Percentiles rank a stretch among this genome's conserved stretches.
Evolutionary conservation across 2,888 invertebrate genomes (phyloP).

Genomic region (Drosophila flavopinicola): DNA sequence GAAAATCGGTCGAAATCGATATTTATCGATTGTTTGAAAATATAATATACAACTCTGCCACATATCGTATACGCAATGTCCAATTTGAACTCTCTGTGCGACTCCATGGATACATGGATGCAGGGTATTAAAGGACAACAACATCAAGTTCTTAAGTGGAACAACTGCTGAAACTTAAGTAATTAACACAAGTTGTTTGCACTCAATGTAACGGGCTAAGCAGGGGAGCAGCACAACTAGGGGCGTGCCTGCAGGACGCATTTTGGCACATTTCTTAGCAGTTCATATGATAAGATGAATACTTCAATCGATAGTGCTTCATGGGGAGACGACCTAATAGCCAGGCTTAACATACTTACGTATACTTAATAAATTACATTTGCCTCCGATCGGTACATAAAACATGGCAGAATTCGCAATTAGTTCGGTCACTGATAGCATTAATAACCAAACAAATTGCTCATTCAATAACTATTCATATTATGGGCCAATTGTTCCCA

Average conservation of each 20-base stretch:
- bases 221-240: neutral
- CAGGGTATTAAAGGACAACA: constrained; percentile 7
- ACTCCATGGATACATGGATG: too few species aligned
- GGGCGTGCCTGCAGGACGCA: constrained; percentile 1
- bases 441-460: neutral
- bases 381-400: neutral
- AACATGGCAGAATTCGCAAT: neutral
- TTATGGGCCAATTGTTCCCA: too few species aligned
- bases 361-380: neutral
- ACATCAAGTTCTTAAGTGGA: constrained; percentile 64
- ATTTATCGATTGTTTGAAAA: neutral
- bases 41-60: too few species aligned
- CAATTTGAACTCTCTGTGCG: neutral
- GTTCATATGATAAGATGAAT: constrained; percentile 5
- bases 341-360: neutral
- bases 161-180: constrained; percentile 78
- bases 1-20: neutral
- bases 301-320: neutral
- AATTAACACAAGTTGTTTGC: constrained; percentile 78
- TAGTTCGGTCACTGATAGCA: neutral
- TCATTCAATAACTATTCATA: neutral
- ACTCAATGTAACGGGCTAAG: constrained; percentile 42
- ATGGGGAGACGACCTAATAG: neutral
- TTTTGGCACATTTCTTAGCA: neutral
- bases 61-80: too few species aligned